Evolutionary conservation across 2,797 vertebrate genomes (phyloP), one percentile per base, ranked within the genome.

Genomic region (Cyclura pinguis): DNA sequence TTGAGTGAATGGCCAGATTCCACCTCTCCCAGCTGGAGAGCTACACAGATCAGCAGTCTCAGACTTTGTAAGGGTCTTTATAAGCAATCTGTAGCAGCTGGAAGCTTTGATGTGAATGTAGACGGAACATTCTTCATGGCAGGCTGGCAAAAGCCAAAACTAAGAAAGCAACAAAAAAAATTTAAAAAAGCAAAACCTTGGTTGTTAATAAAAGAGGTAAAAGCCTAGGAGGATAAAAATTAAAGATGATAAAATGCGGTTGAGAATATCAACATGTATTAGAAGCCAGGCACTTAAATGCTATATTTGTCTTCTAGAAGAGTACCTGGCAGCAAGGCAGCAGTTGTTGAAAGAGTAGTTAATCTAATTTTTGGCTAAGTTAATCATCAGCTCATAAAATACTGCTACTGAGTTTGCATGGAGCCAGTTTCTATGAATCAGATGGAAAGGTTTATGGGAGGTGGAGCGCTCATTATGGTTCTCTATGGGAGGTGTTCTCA

Each of bases 371-470:
- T 59, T 86, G 55, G 52, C 47, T 13, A 29, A 91, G 22, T 10
- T 91, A 92, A 92, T 62, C 73, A 32, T n/a, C 0, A 88, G 55
- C 83, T 81, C 32, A 35, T 80, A 94, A 78, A 93, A 92, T 14
- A 29, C 8, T 92, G 76, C 62, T 93, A 86, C 89, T 85, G 84
- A 86, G 27, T 0, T 1, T 67, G 89, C 67, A 87, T 6, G 50
- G 67, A 59, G 78, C 4, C 50, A 74, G 72, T 3, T 88, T 91
- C 89, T 80, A 57, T 50, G 67, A 93, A 92, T 88, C 47, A 69
- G 82, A 22, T 90, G 81, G 67, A 93, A 94, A 85, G 57, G 27
- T 18, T 78, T 4, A 38, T 86, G 77, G 67, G 86, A 84, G 76
- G 52, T 8, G 80, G 73, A 93, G 90, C 84, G 78, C 77, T 90